A percentile compares a stretch with the other conserved stretches of the same genome.
Conservation (phyloP, 2,888 invertebrate genomes). For the Digitonthophagus gazella region DNA sequence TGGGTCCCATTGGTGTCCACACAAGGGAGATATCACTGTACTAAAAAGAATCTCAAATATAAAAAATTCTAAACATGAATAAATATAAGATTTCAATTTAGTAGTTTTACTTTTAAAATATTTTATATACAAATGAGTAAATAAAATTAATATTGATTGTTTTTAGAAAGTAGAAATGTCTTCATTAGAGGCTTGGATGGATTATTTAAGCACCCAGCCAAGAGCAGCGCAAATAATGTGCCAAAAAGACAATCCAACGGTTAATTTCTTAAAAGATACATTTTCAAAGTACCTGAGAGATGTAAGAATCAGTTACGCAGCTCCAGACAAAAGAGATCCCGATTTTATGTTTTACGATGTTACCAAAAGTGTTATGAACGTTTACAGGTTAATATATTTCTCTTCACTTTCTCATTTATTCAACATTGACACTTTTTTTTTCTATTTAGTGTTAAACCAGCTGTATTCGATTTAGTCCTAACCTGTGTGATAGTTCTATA, state of each 20-base stretch:
- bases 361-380: constrained; percentile 73
- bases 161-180: constrained; percentile 72
- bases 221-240: constrained; percentile 72
- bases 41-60: no score
- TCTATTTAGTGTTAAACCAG: constrained; percentile 88
- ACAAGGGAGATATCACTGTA: no score
- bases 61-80: no score
- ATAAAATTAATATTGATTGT: constrained; percentile 6
- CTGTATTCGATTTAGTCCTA: constrained; percentile 93
- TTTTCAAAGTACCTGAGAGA: constrained; percentile 77
- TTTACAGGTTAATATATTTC: constrained; percentile 71
- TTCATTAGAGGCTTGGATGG: constrained; percentile 73
- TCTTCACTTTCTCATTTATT: constrained; percentile 11
- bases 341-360: constrained; percentile 90
- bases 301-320: constrained; percentile 66
- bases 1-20: no score
- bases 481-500: constrained; percentile 84
- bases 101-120: no score
- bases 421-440: constrained; percentile 32
- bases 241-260: constrained; percentile 64
- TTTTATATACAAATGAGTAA: no score
- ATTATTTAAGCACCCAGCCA: constrained; percentile 69
- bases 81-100: no score
- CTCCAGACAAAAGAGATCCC: constrained; percentile 84
- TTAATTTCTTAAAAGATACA: constrained; percentile 68